Conservation (phyloP, 2,888 invertebrate genomes). For the Horisme vitalbata region DNA sequence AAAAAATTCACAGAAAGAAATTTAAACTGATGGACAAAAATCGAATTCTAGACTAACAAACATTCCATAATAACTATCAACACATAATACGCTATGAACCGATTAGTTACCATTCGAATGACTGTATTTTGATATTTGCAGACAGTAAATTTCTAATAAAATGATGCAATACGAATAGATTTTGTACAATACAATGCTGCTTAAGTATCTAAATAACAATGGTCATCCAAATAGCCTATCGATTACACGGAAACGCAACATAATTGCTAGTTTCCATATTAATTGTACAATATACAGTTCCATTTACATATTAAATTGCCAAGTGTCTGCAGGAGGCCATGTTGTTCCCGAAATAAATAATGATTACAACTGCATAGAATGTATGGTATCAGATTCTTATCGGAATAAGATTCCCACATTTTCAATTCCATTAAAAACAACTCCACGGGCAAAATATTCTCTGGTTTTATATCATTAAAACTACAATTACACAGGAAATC, state of each 20-base stretch:
- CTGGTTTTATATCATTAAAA: conserved; percentile 10
- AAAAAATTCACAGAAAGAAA: no score
- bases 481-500: conserved; percentile 16
- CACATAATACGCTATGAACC: no score
- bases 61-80: no score
- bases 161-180: background rate
- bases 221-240: conserved; percentile 4
- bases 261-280: conserved; percentile 6
- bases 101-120: no score
- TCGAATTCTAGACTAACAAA: no score
- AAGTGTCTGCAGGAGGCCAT: conserved; percentile 1
- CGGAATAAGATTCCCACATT: conserved; percentile 1
- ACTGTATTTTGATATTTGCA: no score
- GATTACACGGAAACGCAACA: conserved; percentile 12
- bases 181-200: background rate
- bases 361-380: background rate
- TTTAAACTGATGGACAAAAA: no score
- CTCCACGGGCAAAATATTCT: background rate
- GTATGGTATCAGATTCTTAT: conserved; percentile 4
- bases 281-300: conserved; percentile 10
- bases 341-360: conserved; percentile 6
- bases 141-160: no score
- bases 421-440: background rate
- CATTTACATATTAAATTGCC: conserved; percentile 12
- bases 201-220: no score